Evolutionary conservation across 2,797 vertebrate species (phyloP), one percentile per base, ranked within the genome.

Genomic region (Hirundo rustica): DNA sequence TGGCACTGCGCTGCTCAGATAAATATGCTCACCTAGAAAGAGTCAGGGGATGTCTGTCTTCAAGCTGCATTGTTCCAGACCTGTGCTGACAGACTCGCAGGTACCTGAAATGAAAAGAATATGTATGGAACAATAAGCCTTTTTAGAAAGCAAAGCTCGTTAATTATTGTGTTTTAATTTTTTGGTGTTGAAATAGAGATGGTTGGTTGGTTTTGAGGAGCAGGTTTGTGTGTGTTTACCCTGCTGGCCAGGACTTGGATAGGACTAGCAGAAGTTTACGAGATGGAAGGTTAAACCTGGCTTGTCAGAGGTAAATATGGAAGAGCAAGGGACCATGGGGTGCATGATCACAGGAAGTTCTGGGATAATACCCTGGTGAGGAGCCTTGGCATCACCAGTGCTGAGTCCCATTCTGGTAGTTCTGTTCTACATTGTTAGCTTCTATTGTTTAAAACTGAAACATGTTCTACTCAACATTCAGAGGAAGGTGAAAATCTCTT

Each of bases 391-490:
- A 27, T 60, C 34, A 10, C 48, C 13, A 9, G 7, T 50, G 32
- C 34, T 38, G 14, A 40, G 36, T 60, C 23, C 30, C 16, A 6
- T 61, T 68, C 72, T 64, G 66, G 5, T 48, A 21, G 36, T 62
- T 88, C 54, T 29, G 16, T 48, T 68, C 68, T 48, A 16, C 22
- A 2, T 40, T 4, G 5, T 23, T 64, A 21, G 9, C 19, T 76
- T 75, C 57, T 58, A 2, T 75, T 53, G 9, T 42, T 62, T 58
- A 44, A 88, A n/a, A 17, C 16, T 53, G 34, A 53, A 44, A 16
- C 13, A 11, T 2, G 0, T 60, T 80, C 25, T 60, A 3, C 25
- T 70, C 0, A 0, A 5, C 21, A 15, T 76, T 84, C 48, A 32
- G 29, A 78, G 57, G 38, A 58, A 73, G 11, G 11, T 58, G 50